Evolutionary conservation across 1,140 invertebrate species (phyloP), one percentile per base, ranked within the genome.

Genomic region (Orius insidiosus): DNA sequence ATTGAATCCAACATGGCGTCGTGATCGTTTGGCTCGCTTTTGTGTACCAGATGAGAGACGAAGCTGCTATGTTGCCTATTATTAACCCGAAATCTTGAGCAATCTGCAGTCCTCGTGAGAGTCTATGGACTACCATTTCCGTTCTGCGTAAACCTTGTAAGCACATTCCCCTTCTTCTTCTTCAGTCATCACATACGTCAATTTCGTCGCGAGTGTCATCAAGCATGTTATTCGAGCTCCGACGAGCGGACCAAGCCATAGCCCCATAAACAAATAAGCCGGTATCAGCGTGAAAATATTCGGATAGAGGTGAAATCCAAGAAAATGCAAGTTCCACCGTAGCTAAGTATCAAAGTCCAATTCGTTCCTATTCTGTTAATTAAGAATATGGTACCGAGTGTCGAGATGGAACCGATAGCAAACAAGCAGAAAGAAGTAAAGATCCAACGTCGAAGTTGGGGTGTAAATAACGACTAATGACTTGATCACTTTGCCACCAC

Each of bases 11-110:
- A 32, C 11, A 32, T 39, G 32, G 45, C 31, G 13, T 44, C 42
- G 32, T 37, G 30, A 5, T 50, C 40, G 10, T 49, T 44, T 5
- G 36, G 34, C 5, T 49, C 48, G 13, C 49, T 44, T 51, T 49
- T 7, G 66, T 66, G 47, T 65, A 67, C 34, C 58, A 58, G 2
- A 72, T 60, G 3, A 71, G 46, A 9, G 69, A 33, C 0, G 67
- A 65, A 1, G 68, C 62, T 10, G 68, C 40, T 3, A 69, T 40
- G 0, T 68, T 69, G 0, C 70, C 70, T 0, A 68, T 18, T 4
- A 74, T 68, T 4, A 75, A 56, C 0, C 74, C 72, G 10, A 71
- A 54, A 47, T 75, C 71, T 52, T 74, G 70, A n/a, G 72, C 68
- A 1, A 67, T 66, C 50, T 70, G 61, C 46, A 67, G 63, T 53